These are phyloP conservation scores for Auanema sp. DNA, from an alignment of 2,888 invertebrate genomes.

Conservation along the genomic window DNA sequence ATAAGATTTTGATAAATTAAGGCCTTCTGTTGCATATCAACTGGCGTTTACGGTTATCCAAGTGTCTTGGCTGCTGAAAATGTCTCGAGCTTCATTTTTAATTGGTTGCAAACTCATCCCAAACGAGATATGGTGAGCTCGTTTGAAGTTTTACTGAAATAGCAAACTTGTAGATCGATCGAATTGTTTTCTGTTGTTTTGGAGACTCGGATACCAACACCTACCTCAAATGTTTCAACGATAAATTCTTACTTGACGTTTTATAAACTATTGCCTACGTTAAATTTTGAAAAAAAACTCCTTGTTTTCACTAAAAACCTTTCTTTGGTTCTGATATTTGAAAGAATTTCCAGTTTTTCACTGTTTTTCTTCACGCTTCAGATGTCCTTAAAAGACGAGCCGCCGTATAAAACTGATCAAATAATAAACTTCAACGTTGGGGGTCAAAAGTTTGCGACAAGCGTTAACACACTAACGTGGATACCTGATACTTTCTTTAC, in stretches of 20 bases:
- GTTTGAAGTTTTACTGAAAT: neutral
- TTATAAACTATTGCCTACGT: too few species aligned
- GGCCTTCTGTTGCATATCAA: slow-evolving; percentile 86
- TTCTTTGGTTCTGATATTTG: too few species aligned
- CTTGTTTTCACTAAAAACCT: too few species aligned
- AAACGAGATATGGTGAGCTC: slow-evolving; percentile 20
- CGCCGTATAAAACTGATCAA: slow-evolving; percentile 19
- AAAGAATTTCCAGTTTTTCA: too few species aligned
- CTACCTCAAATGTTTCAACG: too few species aligned
- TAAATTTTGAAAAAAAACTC: too few species aligned
- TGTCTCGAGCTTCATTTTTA: slow-evolving; percentile 28
- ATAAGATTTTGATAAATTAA: slow-evolving; percentile 51
- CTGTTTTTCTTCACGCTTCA: too few species aligned
- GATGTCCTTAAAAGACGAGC: neutral
- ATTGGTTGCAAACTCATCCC: slow-evolving; percentile 17
- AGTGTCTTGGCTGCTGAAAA: slow-evolving; percentile 74
- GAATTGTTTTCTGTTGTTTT: slow-evolving; percentile 27
- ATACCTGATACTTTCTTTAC: slow-evolving; percentile 97
- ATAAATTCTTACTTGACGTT: too few species aligned
- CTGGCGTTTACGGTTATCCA: slow-evolving; percentile 88
- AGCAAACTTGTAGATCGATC: slow-evolving; percentile 26
- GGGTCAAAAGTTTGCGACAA: slow-evolving; percentile 88
- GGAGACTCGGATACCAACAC: too few species aligned
- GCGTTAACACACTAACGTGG: slow-evolving; percentile 91
- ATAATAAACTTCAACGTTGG: slow-evolving; percentile 93